Conservation (phyloP, 2,888 invertebrate species). For the Pyrocoelia pectoralis region DNA sequence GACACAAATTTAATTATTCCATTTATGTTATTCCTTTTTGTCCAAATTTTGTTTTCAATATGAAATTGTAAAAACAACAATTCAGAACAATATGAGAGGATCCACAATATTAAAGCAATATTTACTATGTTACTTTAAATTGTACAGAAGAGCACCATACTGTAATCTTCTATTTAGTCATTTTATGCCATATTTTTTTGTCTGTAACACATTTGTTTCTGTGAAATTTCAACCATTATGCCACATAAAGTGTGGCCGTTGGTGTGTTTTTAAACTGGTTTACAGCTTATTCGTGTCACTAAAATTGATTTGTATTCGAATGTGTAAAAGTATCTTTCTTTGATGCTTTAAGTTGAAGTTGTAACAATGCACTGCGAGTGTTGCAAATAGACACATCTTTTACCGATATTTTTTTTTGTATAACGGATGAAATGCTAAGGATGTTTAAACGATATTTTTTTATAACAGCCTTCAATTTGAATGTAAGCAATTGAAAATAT, state of each 20-base stretch:
- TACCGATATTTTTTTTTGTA: no score
- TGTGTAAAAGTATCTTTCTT: no score
- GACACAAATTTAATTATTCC: constrained; percentile 11
- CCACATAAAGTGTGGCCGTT: no score
- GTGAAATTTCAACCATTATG: constrained; percentile 40
- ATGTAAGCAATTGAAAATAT: neutral
- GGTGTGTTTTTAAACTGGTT: constrained; percentile 21
- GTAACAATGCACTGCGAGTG: no score
- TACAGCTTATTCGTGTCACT: no score
- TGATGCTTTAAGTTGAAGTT: no score
- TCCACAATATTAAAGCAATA: neutral
- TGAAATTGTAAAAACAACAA: neutral
- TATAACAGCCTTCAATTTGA: no score
- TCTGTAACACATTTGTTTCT: constrained; percentile 31
- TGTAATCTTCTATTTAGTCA: constrained; percentile 26
- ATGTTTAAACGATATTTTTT: no score
- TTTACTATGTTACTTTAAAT: neutral
- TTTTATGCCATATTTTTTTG: constrained; percentile 32
- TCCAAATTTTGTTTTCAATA: constrained; percentile 14
- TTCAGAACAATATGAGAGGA: neutral
- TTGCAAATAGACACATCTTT: no score
- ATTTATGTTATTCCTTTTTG: constrained; percentile 17
- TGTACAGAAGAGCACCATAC: constrained; percentile 21
- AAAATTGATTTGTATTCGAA: no score
- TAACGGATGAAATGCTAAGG: no score